These are phyloP conservation scores for Siniperca scherzeri DNA, from an alignment of 2,797 vertebrate species.

Conservation along the genomic window DNA sequence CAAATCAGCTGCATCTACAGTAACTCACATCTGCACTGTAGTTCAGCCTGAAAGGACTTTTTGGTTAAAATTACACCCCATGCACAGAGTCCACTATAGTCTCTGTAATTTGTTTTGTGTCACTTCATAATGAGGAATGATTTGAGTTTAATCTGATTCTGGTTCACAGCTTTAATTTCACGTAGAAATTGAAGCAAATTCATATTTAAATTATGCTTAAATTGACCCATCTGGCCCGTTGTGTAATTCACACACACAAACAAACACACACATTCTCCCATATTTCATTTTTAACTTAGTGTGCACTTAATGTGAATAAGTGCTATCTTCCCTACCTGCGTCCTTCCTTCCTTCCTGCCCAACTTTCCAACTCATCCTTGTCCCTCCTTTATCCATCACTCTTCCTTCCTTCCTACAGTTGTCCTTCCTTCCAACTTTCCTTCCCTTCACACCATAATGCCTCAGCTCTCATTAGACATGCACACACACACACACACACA, in stretches of 20 bases:
- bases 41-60: constrained; percentile 53
- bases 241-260: constrained; percentile 1
- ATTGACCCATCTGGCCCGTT: constrained; percentile 14
- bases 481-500: neutral
- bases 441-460: constrained; percentile 5
- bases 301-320: neutral
- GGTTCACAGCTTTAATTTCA: constrained; percentile 33
- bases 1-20: constrained; percentile 32
- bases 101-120: constrained; percentile 19
- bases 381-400: constrained; percentile 9
- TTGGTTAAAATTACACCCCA: constrained; percentile 2
- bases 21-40: constrained; percentile 64
- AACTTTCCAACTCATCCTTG: constrained; percentile 17
- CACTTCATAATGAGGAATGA: neutral
- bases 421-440: constrained; percentile 14
- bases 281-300: constrained; percentile 5
- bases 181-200: constrained; percentile 35
- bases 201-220: constrained; percentile 20
- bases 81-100: constrained; percentile 3
- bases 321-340: constrained; percentile 10
- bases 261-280: neutral
- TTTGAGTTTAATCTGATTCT: constrained; percentile 29
- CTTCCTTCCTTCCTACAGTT: constrained; percentile 12
- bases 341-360: constrained; percentile 11
- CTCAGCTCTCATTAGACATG: constrained; percentile 9